A percentile compares a stretch with the other conserved stretches of the same genome.
Evolutionary conservation across 2,888 invertebrate genomes (phyloP).

Genomic region (Candidula unifasciata): DNA sequence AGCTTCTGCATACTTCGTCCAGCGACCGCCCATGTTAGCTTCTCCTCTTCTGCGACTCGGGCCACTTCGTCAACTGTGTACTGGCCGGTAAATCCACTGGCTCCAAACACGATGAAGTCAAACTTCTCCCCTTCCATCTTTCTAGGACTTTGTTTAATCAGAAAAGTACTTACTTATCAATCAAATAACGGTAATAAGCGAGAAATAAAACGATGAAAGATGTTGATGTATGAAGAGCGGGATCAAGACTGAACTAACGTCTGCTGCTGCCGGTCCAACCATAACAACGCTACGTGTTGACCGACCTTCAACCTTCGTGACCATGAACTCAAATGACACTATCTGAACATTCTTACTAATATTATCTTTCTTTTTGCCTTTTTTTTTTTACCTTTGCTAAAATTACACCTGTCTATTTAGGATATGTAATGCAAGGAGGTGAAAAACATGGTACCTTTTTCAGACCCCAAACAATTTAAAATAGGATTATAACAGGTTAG

Average conservation of each 20-base stretch:
- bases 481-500: too few species aligned
- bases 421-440: too few species aligned
- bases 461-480: too few species aligned
- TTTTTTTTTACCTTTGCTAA: too few species aligned
- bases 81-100: constrained; percentile 94
- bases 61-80: constrained; percentile 85
- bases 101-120: constrained; percentile 94
- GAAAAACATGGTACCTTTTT: too few species aligned
- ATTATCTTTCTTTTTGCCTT: too few species aligned
- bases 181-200: not conserved
- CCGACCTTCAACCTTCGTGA: not conserved
- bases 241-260: not conserved
- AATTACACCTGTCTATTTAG: too few species aligned
- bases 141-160: not conserved
- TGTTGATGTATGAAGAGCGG: not conserved
- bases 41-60: constrained; percentile 78
- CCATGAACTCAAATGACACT: not conserved
- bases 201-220: not conserved
- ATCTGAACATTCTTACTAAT: too few species aligned
- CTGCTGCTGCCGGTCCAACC: not conserved
- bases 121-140: constrained; percentile 53
- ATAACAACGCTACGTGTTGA: not conserved
- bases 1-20: constrained; percentile 85
- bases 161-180: not conserved
- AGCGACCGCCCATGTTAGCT: constrained; percentile 91